Conservation (phyloP, 2,113 vertebrate species). For the Martes martes region DNA sequence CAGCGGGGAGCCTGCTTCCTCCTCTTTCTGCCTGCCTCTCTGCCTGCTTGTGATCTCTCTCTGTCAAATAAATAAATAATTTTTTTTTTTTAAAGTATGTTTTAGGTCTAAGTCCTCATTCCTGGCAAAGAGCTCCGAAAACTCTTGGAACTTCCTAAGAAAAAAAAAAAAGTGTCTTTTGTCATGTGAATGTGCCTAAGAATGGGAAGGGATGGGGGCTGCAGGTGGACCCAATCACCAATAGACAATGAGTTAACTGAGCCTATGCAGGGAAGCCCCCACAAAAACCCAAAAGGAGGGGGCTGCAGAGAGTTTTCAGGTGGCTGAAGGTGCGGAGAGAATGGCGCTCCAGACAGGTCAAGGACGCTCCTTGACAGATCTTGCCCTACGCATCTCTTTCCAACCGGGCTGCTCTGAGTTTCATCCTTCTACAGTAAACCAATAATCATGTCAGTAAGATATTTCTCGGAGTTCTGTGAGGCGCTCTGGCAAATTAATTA, state of each 20-base stretch:
- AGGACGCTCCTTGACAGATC: fast-evolving
- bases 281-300: not conserved
- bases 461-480: not conserved
- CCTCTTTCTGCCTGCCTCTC: too few relatives aligned
- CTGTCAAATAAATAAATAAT: too few relatives aligned
- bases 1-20: too few relatives aligned
- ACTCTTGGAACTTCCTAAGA: not conserved
- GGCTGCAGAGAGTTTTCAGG: not conserved
- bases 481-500: not conserved
- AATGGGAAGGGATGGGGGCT: not conserved
- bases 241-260: not conserved
- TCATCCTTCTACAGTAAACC: not conserved
- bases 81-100: too few relatives aligned
- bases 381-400: not conserved
- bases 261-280: not conserved
- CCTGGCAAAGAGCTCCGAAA: not conserved
- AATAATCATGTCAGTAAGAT: not conserved
- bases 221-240: not conserved
- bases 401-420: not conserved
- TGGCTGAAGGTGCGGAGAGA: fast-evolving
- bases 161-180: not conserved
- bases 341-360: fast-evolving
- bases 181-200: not conserved
- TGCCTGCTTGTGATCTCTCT: too few relatives aligned
- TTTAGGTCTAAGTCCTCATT: not conserved